These are phyloP conservation scores for Brachionus rotundiformis DNA, from an alignment of 1,140 invertebrate genomes.

Conservation along the genomic window DNA sequence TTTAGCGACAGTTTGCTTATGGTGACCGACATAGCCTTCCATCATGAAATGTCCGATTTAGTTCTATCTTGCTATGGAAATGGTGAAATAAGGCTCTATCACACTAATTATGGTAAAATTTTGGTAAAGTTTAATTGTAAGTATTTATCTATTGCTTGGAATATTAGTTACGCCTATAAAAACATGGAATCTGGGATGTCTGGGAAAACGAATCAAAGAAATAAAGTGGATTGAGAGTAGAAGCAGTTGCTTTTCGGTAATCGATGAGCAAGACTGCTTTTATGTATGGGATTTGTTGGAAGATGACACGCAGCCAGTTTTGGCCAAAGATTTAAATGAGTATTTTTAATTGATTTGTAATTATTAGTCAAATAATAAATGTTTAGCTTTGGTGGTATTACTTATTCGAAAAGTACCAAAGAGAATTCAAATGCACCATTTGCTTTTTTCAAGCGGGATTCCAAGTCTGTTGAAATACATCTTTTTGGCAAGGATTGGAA, in stretches of 20 bases:
- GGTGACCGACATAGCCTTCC: conserved; percentile 46
- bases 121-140: neutral
- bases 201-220: conserved; percentile 31
- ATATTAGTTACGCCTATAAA: conserved; percentile 7
- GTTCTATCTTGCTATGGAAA: conserved; percentile 41
- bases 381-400: neutral
- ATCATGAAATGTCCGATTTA: conserved; percentile 42
- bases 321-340: conserved; percentile 12
- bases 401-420: neutral
- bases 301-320: conserved; percentile 32
- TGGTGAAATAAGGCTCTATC: conserved; percentile 47
- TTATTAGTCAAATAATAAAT: too few species aligned
- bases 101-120: conserved; percentile 40
- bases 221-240: conserved; percentile 47
- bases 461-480: conserved; percentile 38
- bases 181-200: conserved; percentile 25
- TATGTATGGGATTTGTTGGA: conserved; percentile 49
- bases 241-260: conserved; percentile 18
- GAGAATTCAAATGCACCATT: conserved; percentile 21
- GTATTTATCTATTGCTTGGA: too few species aligned
- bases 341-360: too few species aligned
- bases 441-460: conserved; percentile 20
- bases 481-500: conserved; percentile 33
- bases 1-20: conserved; percentile 3
- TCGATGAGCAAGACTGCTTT: conserved; percentile 21